Evolutionary conservation across 2,797 vertebrate species (phyloP), one percentile per base, ranked within the genome.

Genomic region (Thunnus albacares): DNA sequence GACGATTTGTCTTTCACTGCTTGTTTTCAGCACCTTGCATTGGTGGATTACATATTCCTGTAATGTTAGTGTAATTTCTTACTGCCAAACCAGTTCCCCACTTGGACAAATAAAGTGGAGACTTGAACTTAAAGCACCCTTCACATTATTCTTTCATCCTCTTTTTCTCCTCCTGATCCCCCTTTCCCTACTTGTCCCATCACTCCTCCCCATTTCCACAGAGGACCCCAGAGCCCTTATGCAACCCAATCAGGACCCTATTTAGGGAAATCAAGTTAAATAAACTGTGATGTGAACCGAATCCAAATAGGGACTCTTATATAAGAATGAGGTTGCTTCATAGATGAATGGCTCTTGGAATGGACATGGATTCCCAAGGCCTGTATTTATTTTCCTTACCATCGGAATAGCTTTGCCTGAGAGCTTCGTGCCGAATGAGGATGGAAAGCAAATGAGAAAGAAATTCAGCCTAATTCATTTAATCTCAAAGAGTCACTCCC

Each of bases 351-450:
- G 79, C 85, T 89, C 80, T 91, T 94, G 93, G 94, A 92, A 93
- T 2, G 84, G 89, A 92, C 93, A 86, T 87, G 88, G 92, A 95
- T 96, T 97, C 95, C 95, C 95, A 96, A 96, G 93, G 84, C 81
- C 88, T 94, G 91, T 95, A 94, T 96, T 96, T 96, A 96, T 96
- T 97, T 96, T 96, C 94, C 95, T 94, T 95, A 91, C 90, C 90
- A 81, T 94, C 90, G 90, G 93, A 96, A 96, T 92, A 95, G 93
- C 61, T 87, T 86, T 2, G 81, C 77, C 86, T 81, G 52, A 41
- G 71, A 89, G 93, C 89, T 43, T 52, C 13, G 55, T 82, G 75
- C 75, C 20, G 52, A 88, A 80, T 55, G 71, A 71, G 59, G 67
- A 78, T 15, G 0, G 83, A 87, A 43, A 77, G 75, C 57, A 79